Evolutionary conservation across 2,888 invertebrate species (phyloP).

Genomic region (Hyles lineata): DNA sequence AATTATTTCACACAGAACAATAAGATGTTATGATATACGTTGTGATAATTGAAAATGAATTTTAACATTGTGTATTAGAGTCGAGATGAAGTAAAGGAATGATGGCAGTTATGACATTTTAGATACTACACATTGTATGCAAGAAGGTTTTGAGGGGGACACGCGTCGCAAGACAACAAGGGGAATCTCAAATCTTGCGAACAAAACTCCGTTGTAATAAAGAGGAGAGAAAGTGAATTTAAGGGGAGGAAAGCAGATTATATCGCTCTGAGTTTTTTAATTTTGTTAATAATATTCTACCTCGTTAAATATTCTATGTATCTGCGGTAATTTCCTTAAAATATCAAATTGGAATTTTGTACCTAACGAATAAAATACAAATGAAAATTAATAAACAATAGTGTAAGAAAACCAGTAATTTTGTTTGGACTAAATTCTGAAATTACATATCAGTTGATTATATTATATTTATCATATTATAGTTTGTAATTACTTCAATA

Average conservation of each 20-base stretch:
- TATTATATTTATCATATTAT: too few relatives aligned
- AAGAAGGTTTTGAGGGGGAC: conserved; percentile 75
- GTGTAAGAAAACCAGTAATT: not conserved
- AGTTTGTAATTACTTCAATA: not conserved
- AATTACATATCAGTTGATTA: too few relatives aligned
- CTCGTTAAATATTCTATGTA: conserved; percentile 50
- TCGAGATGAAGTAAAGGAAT: conserved; percentile 59
- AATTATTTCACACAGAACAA: conserved; percentile 36
- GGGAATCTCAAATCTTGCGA: conserved; percentile 85
- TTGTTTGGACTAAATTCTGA: not conserved
- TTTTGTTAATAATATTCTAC: conserved; percentile 21
- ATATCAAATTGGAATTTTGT: not conserved
- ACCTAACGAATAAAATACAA: not conserved
- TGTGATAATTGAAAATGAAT: conserved; percentile 69
- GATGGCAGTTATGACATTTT: conserved; percentile 72
- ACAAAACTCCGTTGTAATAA: conserved; percentile 86
- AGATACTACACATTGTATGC: conserved; percentile 57
- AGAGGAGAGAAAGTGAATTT: conserved; percentile 87
- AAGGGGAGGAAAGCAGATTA: conserved; percentile 85
- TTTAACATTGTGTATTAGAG: conserved; percentile 69
- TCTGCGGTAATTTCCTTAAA: not conserved
- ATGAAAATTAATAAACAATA: not conserved
- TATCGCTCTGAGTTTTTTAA: conserved; percentile 70
- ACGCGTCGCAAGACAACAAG: conserved; percentile 74
- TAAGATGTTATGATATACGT: conserved; percentile 21